phyloP scores from a whole-genome alignment of 2,113 vertebrate species.

The Myrmecophaga tridactyla region DNA sequence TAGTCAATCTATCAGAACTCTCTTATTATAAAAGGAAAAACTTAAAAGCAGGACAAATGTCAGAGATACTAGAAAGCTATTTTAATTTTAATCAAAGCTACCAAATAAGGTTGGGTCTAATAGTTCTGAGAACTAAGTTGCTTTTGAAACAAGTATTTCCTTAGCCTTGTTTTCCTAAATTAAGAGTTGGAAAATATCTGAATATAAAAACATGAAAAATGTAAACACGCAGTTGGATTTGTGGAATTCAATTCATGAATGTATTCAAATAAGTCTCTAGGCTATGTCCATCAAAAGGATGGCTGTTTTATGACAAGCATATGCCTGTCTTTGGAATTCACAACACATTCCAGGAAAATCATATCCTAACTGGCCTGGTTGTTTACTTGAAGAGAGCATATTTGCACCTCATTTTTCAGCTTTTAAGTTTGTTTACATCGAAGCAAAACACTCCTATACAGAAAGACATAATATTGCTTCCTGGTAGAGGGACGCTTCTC shows the following conservation, averaged over 20 bases:
- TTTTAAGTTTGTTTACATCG: constrained; percentile 68
- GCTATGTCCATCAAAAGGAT: constrained; percentile 40
- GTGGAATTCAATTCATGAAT: constrained; percentile 34
- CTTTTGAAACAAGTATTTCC: constrained; percentile 20
- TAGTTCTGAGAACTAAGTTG: background rate
- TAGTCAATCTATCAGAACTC: background rate
- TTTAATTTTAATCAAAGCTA: background rate
- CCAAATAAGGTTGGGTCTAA: background rate
- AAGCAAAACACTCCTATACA: constrained; percentile 63
- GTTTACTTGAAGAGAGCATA: constrained; percentile 73
- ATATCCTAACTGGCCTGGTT: constrained; percentile 60
- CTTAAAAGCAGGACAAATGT: background rate
- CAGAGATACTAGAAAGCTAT: background rate
- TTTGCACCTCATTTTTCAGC: constrained; percentile 79
- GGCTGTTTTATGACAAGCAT: constrained; percentile 70
- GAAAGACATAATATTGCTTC: constrained; percentile 54
- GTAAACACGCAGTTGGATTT: background rate
- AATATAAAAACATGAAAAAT: constrained; percentile 33
- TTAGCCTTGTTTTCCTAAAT: background rate
- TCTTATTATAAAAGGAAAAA: constrained; percentile 16
- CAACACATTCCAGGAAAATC: constrained; percentile 69
- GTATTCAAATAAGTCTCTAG: background rate
- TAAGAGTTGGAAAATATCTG: constrained; percentile 36
- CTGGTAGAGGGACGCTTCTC: constrained; percentile 37
- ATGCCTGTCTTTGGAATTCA: constrained; percentile 70